Evolutionary conservation across 2,888 invertebrate species (phyloP), one percentile per base, ranked within the genome.

Genomic region (Acronicta leporina): DNA sequence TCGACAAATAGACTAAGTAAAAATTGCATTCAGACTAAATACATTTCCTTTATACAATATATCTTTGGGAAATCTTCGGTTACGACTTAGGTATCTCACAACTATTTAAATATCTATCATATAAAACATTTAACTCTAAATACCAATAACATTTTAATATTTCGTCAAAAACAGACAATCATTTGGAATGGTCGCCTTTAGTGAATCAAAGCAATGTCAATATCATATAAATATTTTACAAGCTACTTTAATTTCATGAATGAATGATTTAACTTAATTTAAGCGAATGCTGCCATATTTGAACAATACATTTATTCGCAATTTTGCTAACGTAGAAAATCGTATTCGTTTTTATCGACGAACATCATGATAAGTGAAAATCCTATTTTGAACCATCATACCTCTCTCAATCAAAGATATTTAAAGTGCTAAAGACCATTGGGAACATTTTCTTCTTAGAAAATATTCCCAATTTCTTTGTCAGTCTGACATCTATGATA

Each of bases 91-190:
- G n/a, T n/a, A 56, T 57, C 42, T 68, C 51, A 73, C 43, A 53
- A 59, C 35, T 74, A 68, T 65, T 58, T 48, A 58, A 62, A 60
- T 49, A 64, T 64, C 61, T 79, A 79, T 68, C 68, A 71, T 82
- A 82, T 67, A 83, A 79, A 81, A 83, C 73, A 72, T 75, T 76
- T 71, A 79, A 65, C 58, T 69, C 54, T 70, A 71, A 63, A 74
- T 20, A 53, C 63, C 67, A 67, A 48, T 73, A 79, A 79, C 74
- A 80, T 65, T 75, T 65, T 63, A 66, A 80, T 63, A 73, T 73
- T 75, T 58, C 51, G 46, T 73, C 70, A 58, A 71, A 73, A 74
- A 80, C 46, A 50, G 75, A 73, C 72, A 74, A 82, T 68, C 70
- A 78, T 75, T 67, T 81, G 77, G 69, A 81, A 81, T 79, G 77